Base-by-base conservation (phyloP, 2,113 vertebrate species). In the Vulpes ferrilata region DNA sequence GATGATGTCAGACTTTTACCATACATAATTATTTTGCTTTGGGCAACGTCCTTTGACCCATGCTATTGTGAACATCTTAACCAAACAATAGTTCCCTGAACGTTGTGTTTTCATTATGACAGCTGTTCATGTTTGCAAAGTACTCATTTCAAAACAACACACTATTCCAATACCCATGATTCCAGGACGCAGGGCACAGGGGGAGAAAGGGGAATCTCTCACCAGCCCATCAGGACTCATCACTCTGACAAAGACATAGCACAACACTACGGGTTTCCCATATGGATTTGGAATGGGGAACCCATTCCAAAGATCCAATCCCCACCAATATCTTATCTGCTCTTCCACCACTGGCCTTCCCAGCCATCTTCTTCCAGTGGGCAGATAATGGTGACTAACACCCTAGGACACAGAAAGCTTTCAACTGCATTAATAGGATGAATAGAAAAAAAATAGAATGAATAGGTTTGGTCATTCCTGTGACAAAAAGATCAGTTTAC, bases 1-100 rank as follows among this genome's bases (percentile, higher is more conserved):
- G 69, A 88, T 85, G 48, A 90, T 38, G 48, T 90, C 92, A 93
- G 83, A 94, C 55, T 96, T 78, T 86, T 48, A 69, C 59, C 65
- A 89, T 59, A 78, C 64, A 64, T 93, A 96, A 92, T 96, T 81
- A 95, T 86, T 93, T 96, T 97, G 80, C 79, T 96, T 48, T 90
- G 69, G 94, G 65, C 80, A 92, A 65, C 48, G 83, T 93, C 71
- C 90, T 97, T 88, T 97, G 87, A 96, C 62, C 64, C 80, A 88
- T 10, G 48, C 74, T 62, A 35, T 81, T 89, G 95, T 92, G 55
- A 90, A 38, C 43, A 43, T 80, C 76, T 51, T 60, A 83, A 96
- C 17, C 1, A 1, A 97, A 51, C 80, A 95, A 51, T 71, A 62
- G 76, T 69, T 96, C 87, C 93, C 59, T 88, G 89, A 92, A 57